phyloP scores from a whole-genome alignment of 1,140 invertebrate species.

The Triops cancriformis region DNA sequence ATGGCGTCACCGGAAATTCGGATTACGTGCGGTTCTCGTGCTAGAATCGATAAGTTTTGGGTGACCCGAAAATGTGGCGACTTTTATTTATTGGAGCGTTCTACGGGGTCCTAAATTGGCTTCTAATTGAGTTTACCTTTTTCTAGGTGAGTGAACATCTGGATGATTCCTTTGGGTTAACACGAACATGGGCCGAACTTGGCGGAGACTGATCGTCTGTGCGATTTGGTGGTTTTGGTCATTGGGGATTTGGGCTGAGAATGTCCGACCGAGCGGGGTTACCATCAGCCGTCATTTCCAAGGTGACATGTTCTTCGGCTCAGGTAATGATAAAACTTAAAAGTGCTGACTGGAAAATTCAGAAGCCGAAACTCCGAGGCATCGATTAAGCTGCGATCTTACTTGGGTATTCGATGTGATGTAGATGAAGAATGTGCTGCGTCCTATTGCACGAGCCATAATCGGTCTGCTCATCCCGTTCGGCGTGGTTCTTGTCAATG shows the following conservation, averaged over 20 bases:
- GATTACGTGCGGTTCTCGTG: no score
- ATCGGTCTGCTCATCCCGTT: constrained; percentile 18
- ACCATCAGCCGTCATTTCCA: constrained; percentile 27
- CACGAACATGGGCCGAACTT: not conserved
- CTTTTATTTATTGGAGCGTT: not conserved
- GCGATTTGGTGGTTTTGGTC: not conserved
- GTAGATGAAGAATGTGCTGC: constrained; percentile 14
- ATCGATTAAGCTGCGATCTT: no score
- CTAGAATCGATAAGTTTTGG: no score
- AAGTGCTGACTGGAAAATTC: no score
- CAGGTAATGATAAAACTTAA: constrained; percentile 18
- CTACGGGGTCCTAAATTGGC: not conserved
- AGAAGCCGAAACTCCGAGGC: no score
- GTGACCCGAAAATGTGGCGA: not conserved
- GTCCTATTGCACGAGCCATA: constrained; percentile 3
- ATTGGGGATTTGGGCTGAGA: not conserved
- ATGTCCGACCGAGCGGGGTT: not conserved
- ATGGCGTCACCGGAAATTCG: no score
- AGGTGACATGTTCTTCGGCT: constrained; percentile 28
- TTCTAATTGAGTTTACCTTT: not conserved
- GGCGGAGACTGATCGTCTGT: not conserved
- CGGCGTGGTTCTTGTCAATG: constrained; percentile 38
- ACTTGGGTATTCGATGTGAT: no score
- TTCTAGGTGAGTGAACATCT: not conserved
- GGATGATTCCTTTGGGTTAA: not conserved